phyloP scores from a whole-genome alignment of 2,888 invertebrate species.

The Temnothorax ravouxi region DNA sequence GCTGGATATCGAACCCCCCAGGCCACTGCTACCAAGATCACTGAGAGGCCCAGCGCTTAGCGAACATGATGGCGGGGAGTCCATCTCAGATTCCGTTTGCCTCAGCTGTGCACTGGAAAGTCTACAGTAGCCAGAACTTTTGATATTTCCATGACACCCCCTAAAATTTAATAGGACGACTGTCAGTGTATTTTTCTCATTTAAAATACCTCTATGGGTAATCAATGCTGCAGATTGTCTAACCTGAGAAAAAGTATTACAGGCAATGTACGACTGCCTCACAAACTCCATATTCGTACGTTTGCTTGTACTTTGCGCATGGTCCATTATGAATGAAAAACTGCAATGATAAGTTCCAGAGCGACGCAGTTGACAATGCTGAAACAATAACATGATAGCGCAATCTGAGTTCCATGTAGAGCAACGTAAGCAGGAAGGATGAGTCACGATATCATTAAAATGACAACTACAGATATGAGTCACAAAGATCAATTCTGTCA shows the following conservation, averaged over 20 bases:
- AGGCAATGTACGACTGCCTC: slow-evolving; percentile 70
- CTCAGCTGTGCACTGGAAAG: slow-evolving; percentile 65
- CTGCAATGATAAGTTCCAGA: slow-evolving; percentile 48
- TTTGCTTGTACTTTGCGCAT: slow-evolving; percentile 74
- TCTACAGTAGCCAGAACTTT: slow-evolving; percentile 76
- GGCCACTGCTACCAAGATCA: slow-evolving; percentile 92
- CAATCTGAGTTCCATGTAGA: neutral
- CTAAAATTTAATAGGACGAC: slow-evolving; percentile 61
- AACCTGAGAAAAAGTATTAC: slow-evolving; percentile 79
- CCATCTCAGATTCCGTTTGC: slow-evolving; percentile 87
- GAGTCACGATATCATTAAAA: neutral
- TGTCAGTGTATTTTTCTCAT: neutral
- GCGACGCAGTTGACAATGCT: slow-evolving; percentile 26
- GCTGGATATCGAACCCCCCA: slow-evolving; percentile 92
- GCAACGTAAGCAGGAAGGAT: neutral
- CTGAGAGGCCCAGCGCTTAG: slow-evolving; percentile 91
- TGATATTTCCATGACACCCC: slow-evolving; percentile 80
- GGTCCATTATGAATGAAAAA: slow-evolving; percentile 78
- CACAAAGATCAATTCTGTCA: neutral
- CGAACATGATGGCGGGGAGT: slow-evolving; percentile 92
- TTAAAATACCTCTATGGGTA: neutral
- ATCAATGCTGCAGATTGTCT: slow-evolving; percentile 46
- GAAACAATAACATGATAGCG: slow-evolving; percentile 7
- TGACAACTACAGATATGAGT: slow-evolving; percentile 1
- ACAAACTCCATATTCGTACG: slow-evolving; percentile 71